A percentile compares a stretch with the other conserved stretches of the same genome.
phyloP scores from a whole-genome alignment of 2,113 vertebrate genomes.

The Callaeas wilsoni region DNA sequence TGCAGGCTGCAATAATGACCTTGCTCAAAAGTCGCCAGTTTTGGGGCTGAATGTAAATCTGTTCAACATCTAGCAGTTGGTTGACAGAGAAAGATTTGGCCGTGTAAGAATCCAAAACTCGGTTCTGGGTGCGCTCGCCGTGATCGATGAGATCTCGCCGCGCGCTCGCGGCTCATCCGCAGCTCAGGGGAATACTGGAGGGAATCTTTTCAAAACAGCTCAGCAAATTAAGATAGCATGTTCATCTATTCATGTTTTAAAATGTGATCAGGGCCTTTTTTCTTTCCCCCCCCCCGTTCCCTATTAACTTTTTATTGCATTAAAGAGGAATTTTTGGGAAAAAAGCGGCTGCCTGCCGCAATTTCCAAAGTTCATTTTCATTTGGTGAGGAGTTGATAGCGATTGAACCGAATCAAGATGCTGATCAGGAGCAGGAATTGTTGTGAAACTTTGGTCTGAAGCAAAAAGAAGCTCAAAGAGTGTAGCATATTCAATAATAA shows the following conservation, averaged over 20 bases:
- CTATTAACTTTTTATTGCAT: conserved; percentile 56
- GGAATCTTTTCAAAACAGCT: background rate
- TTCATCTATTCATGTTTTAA: background rate
- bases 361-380: conserved; percentile 33
- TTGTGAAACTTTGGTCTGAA: background rate
- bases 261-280: background rate
- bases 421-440: background rate
- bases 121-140: background rate
- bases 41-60: conserved; percentile 47
- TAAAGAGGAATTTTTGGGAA: conserved; percentile 27
- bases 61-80: conserved; percentile 10
- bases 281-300: background rate
- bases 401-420: conserved; percentile 18
- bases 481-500: background rate
- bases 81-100: conserved; percentile 39
- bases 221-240: background rate
- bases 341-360: background rate
- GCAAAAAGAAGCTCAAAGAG: background rate
- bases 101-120: background rate
- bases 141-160: background rate
- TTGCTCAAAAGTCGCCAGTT: conserved; percentile 23
- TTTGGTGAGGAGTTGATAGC: conserved; percentile 6
- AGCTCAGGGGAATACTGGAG: background rate
- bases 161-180: background rate
- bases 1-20: conserved; percentile 54